Conservation (phyloP, 2,888 invertebrate species). For the Erynnis tages region DNA sequence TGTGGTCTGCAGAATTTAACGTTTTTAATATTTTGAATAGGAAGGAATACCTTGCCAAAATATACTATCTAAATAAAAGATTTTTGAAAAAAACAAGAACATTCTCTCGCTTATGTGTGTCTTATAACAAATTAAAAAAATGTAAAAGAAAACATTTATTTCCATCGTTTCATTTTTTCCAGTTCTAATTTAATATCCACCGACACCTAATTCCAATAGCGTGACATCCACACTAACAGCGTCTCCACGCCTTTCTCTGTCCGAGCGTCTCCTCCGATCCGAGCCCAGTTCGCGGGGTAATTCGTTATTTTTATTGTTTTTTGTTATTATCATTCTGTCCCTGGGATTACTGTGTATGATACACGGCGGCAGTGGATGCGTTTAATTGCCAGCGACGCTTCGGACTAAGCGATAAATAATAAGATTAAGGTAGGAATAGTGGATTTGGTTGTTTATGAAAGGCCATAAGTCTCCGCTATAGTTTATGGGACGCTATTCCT, state of each 20-base stretch:
- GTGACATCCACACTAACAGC: too few relatives aligned
- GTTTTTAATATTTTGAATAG: too few relatives aligned
- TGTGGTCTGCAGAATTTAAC: too few relatives aligned
- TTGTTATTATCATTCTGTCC: slow-evolving; percentile 81
- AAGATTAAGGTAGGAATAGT: slow-evolving; percentile 71
- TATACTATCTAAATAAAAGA: too few relatives aligned
- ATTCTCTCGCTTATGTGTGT: too few relatives aligned
- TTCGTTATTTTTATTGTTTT: slow-evolving; percentile 82
- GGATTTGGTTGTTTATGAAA: slow-evolving; percentile 49
- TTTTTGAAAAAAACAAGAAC: too few relatives aligned
- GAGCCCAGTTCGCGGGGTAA: slow-evolving; percentile 72
- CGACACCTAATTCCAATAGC: background rate
- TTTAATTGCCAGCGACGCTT: slow-evolving; percentile 76
- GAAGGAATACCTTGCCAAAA: too few relatives aligned
- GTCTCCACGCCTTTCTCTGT: background rate
- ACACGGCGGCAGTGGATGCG: slow-evolving; percentile 75
- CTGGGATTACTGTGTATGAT: slow-evolving; percentile 73
- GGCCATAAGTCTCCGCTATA: slow-evolving; percentile 22
- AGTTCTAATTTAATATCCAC: too few relatives aligned
- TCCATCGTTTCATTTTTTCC: too few relatives aligned
- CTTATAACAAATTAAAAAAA: too few relatives aligned
- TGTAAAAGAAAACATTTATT: too few relatives aligned
- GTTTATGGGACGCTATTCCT: slow-evolving; percentile 19
- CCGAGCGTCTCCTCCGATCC: slow-evolving; percentile 53
- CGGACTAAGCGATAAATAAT: slow-evolving; percentile 68